Evolutionary conservation across 2,888 invertebrate species (phyloP), one percentile per base, ranked within the genome.

Genomic region (Lordiphosa fenestrarum): DNA sequence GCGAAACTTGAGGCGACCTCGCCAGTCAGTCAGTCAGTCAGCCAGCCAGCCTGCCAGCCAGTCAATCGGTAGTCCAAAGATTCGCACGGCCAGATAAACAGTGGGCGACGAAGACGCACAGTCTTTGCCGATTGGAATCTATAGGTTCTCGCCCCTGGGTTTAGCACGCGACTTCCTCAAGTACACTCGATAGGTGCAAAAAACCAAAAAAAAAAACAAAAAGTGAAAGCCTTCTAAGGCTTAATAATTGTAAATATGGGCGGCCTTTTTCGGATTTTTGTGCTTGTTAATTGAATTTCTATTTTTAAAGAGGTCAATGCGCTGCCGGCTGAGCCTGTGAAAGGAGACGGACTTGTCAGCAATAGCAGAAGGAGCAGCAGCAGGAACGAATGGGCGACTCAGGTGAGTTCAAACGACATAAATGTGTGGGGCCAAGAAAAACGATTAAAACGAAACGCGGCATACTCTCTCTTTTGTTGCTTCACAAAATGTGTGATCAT

Each of bases 341-440:
- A 54, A 56, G 56, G 55, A 66, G 39, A 66, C 59, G 46, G n/a
- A 46, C 56, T 40, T 57, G 57, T 41, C 53, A 60, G 53, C 53
- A 25, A 12, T 36, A 52, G 41, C 37, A 51, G 53, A 15, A 47
- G 51, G 47, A 15, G 15, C 41, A 35, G 53, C 21, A 12, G 19
- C 19, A 19, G 47, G 38, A 53, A 36, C 56, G 44, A 66, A 88
- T 88, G 88, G 88, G 85, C 49, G 88, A 88, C 58, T 88, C 88
- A 80, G 88, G 88, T 88, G 63, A 87, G 86, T 73, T 44, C 35
- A 53, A 15, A 55, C 38, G 30, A 25, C 64, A 64, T 63, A 64
- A 63, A 50, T 62, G 49, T 21, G 48, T 9, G 23, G 23, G 52
- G 19, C 13, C 37, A 21, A 13, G 39, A 21, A 37, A 25, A 37